These are phyloP conservation scores for Lucinisca nassula DNA, from an alignment of 2,888 invertebrate species.

Conservation along the genomic window DNA sequence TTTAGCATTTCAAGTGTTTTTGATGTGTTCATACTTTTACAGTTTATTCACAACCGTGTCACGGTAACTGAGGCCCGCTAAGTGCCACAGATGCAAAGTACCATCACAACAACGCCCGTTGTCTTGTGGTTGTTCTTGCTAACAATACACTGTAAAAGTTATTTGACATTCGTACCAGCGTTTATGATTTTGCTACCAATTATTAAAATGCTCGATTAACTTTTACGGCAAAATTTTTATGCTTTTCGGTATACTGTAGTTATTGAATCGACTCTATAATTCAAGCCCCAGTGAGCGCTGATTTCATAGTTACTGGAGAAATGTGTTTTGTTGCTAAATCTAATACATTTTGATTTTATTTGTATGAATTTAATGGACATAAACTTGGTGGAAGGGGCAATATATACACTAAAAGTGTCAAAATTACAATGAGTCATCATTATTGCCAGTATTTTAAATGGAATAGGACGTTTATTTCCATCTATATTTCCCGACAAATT, in stretches of 20 bases:
- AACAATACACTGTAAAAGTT: slow-evolving; percentile 51
- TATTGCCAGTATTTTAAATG: not conserved
- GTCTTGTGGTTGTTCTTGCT: not conserved
- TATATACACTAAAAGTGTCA: slow-evolving; percentile 1
- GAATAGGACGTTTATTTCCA: not conserved
- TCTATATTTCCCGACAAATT: no score
- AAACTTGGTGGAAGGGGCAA: not conserved
- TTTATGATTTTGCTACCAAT: slow-evolving; percentile 62
- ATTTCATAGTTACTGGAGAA: not conserved
- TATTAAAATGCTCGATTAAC: slow-evolving; percentile 70
- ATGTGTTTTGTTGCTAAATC: not conserved
- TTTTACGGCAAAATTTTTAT: slow-evolving; percentile 62
- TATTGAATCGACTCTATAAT: slow-evolving; percentile 23
- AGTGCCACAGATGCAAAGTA: not conserved
- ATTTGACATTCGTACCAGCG: slow-evolving; percentile 65
- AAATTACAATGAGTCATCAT: not conserved
- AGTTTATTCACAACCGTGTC: not conserved
- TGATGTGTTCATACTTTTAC: not conserved
- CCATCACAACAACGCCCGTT: not conserved
- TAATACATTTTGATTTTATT: not conserved
- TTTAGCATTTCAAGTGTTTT: not conserved
- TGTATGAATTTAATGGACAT: slow-evolving; percentile 1
- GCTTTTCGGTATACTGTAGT: slow-evolving; percentile 48
- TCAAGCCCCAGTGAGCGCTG: not conserved
- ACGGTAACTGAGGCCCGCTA: not conserved